These are phyloP conservation scores for Emydocephalus ijimae DNA, from an alignment of 2,113 vertebrate species.

Conservation along the genomic window DNA sequence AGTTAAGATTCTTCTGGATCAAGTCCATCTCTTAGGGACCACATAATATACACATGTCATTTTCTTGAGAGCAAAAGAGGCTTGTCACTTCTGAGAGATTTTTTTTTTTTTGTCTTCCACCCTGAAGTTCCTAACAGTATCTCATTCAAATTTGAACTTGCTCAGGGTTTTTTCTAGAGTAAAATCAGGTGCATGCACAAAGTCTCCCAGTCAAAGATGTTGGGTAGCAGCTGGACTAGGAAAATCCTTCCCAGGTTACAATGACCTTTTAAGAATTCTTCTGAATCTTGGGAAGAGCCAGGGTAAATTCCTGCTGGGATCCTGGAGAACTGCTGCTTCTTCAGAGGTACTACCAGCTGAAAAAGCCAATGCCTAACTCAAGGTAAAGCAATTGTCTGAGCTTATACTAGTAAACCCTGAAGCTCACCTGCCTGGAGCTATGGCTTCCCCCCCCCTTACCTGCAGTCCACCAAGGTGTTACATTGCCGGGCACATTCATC, in stretches of 20 bases:
- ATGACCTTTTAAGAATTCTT: neutral
- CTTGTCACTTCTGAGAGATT: neutral
- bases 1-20: neutral
- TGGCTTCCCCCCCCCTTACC: slow-evolving; percentile 63
- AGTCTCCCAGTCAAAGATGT: neutral
- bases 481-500: slow-evolving; percentile 86
- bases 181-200: neutral
- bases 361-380: neutral
- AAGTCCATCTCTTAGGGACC: neutral
- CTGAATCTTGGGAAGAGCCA: neutral
- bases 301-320: neutral
- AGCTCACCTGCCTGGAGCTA: neutral
- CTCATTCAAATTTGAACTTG: neutral
- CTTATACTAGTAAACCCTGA: neutral
- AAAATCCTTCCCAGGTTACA: neutral
- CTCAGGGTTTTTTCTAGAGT: neutral
- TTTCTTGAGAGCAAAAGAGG: neutral
- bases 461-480: slow-evolving; percentile 74
- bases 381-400: neutral
- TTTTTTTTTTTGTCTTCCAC: neutral
- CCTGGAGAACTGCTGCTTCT: neutral
- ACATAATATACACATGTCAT: neutral
- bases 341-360: no score
- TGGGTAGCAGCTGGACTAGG: neutral
- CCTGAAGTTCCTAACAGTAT: neutral